Percentiles rank a stretch among this genome's conserved stretches.
Evolutionary conservation across 1,140 invertebrate species (phyloP).

Genomic region (Temnothorax nylanderi): DNA sequence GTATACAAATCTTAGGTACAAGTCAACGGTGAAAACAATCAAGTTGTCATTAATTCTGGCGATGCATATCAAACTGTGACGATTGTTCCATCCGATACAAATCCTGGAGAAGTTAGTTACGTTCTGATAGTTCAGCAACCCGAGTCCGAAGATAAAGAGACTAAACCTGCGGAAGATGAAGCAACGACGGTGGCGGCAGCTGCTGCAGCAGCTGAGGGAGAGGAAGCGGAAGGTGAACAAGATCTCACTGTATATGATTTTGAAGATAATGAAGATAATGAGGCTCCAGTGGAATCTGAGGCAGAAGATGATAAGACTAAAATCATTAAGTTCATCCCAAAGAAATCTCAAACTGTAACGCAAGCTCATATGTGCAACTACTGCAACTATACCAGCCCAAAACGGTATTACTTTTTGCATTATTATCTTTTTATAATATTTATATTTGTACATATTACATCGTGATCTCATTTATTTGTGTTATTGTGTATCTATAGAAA

Average conservation of each 20-base stretch:
- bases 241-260: slow-evolving; percentile 90
- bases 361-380: slow-evolving; percentile 94
- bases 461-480: not conserved
- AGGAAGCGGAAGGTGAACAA: slow-evolving; percentile 88
- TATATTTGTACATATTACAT: slow-evolving; percentile 15
- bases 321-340: slow-evolving; percentile 89
- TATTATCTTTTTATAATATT: slow-evolving; percentile 24
- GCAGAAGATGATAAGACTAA: slow-evolving; percentile 91
- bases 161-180: slow-evolving; percentile 86
- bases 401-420: slow-evolving; percentile 85
- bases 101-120: slow-evolving; percentile 94
- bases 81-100: slow-evolving; percentile 93
- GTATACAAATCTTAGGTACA: slow-evolving; percentile 72
- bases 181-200: slow-evolving; percentile 83
- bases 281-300: slow-evolving; percentile 87
- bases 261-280: slow-evolving; percentile 88
- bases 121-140: slow-evolving; percentile 95
- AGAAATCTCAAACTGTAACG: slow-evolving; percentile 90
- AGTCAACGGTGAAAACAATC: slow-evolving; percentile 80
- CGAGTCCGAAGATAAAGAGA: slow-evolving; percentile 86
- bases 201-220: slow-evolving; percentile 86
- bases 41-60: slow-evolving; percentile 86
- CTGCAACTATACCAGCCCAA: slow-evolving; percentile 96
- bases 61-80: slow-evolving; percentile 94
- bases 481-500: not conserved